phyloP scores from a whole-genome alignment of 2,888 invertebrate genomes.

The Trichopria drosophilae region DNA sequence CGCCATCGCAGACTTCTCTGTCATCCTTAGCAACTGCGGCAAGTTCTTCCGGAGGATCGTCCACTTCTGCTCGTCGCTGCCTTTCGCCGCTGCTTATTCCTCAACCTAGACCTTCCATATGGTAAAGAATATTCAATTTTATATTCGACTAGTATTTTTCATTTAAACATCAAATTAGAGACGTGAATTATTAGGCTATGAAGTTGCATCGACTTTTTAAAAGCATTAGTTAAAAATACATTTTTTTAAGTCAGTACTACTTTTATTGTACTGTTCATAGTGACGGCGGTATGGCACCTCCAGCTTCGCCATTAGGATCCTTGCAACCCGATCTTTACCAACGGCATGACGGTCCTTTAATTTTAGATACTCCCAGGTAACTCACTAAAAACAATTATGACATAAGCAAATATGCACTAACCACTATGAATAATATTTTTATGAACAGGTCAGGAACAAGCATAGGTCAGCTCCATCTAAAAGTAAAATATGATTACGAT shows the following conservation, averaged over 20 bases:
- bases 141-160: too few relatives aligned
- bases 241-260: constrained; percentile 4
- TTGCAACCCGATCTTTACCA: constrained; percentile 87
- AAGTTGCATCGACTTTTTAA: too few relatives aligned
- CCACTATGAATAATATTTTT: constrained; percentile 34
- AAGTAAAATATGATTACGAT: constrained; percentile 87
- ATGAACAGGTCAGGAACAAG: constrained; percentile 65
- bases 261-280: constrained; percentile 38
- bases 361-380: constrained; percentile 64
- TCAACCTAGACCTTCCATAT: constrained; percentile 62
- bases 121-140: too few relatives aligned
- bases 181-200: background rate
- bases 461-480: constrained; percentile 80
- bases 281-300: constrained; percentile 57
- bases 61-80: constrained; percentile 63
- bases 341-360: constrained; percentile 75
- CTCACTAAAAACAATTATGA: background rate
- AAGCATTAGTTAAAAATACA: too few relatives aligned
- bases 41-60: constrained; percentile 47
- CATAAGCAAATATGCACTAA: background rate
- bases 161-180: too few relatives aligned
- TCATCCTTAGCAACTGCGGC: constrained; percentile 63
- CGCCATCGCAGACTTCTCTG: constrained; percentile 73
- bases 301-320: constrained; percentile 73
- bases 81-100: constrained; percentile 79